Evolutionary conservation across 1,140 invertebrate species (phyloP), one percentile per base, ranked within the genome.

Genomic region (Atta texana): DNA sequence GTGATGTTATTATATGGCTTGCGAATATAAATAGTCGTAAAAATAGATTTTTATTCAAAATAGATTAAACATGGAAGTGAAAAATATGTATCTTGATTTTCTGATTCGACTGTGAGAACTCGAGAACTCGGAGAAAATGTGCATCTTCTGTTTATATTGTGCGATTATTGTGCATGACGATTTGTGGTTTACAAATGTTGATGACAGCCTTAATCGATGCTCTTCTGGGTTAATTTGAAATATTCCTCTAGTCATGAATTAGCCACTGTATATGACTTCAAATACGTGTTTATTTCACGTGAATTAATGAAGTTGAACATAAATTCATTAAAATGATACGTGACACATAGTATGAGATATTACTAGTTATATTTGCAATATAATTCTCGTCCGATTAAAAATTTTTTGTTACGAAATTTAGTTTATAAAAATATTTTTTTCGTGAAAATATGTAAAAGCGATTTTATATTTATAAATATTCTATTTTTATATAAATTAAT

Each of bases 161-260:
- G 18, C 7, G 28, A 74, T 63, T 74, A 24, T 14, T 18, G 14
- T 28, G 39, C 5, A 34, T 34, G 63, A 61, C 57, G 24, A 74
- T 74, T 72, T 84, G 28, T 24, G 39, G 59, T 84, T 84, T 14
- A 28, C 68, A 28, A 44, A 49, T 14, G 39, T 51, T 59, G 39
- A 51, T 61, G 63, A 80, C 49, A 61, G 1, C 24, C 39, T 75
- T 61, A 75, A 84, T 74, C 63, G 77, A 81, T 34, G 57, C 14
- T 34, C 8, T 75, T 57, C 7, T 28, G 14, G 24, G 24, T 24
- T 51, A n/a, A 51, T n/a, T 39, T 12, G 8, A 34, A 28, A 24
- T 16, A 49, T 74, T 61, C 61, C 68, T 61, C 21, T 12, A 49
- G 51, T 80, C 63, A 57, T 44, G 55, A 51, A 72, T 10, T 24